Base-by-base conservation (phyloP, 2,888 invertebrate genomes). In the Platynereis dumerilii region DNA sequence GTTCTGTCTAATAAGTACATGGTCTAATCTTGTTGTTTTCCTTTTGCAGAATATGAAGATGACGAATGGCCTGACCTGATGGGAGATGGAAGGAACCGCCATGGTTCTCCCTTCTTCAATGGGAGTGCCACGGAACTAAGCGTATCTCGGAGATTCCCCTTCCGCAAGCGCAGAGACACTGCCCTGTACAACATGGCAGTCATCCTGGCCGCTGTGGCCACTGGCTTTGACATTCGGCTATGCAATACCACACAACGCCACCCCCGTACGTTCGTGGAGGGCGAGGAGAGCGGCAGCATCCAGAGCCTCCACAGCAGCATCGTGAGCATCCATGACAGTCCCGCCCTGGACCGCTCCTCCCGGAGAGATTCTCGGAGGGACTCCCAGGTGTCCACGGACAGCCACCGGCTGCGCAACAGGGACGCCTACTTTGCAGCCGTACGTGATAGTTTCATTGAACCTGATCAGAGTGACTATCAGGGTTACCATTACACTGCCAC, bases 141-240 rank as follows among this genome's bases (percentile, higher is more conserved):
- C 56, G 52, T 61, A 34, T 29, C 29, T 26, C n/a, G 70, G 42
- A 69, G 74, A 28, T 70, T 58, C 58, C 63, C 70, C 5, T 65
- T 67, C 39, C 72, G 75, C 60, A 78, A 81, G 57, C 76, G 77
- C 42, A 85, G 86, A 88, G 87, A 92, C 90, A 73, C 78, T 48
- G 80, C 81, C 45, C 87, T 96, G 70, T 95, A 92, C 87, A 94
- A 94, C 84, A 93, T 96, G 88, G 94, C 94, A 61, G 91, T 94
- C 60, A 88, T 96, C 86, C 86, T 96, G 78, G 95, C 95, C 2
- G 91, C 94, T 28, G 92, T 96, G 48, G 81, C 77, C n/a, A 91
- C 93, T 45, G 96, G 96, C 0, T 95, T 93, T 81, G 96, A 96
- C 87, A 91, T 96, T 60, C 88, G 94, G 78, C 88, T 93, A 83